Base-by-base conservation (phyloP, 2,113 vertebrate genomes). In the Meleagris gallopavo region DNA sequence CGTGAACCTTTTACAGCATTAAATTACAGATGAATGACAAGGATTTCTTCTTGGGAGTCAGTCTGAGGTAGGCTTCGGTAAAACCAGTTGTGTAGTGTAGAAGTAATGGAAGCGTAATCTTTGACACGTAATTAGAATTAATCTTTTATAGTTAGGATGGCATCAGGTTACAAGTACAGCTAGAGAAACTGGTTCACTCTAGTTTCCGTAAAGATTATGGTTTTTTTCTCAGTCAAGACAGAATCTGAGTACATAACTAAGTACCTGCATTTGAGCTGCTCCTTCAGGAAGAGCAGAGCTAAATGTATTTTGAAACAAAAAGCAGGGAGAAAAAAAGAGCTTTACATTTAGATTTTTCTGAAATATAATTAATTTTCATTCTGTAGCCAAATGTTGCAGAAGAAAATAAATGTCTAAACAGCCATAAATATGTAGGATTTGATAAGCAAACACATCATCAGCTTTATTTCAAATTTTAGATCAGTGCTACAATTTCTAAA, bases 121-220 rank as follows among this genome's bases (percentile, higher is more conserved):
- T 86, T 85, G 52, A 88, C 76, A 18, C 24, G 25, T 55, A 78
- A 70, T 87, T 92, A 90, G 77, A 92, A 64, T 73, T 95, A 93
- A 87, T 97, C 55, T 91, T 74, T 40, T 73, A 8, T 75, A 58
- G 14, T 73, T 92, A 48, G 91, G 48, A 58, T 75, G 22, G 30
- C 34, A 87, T 75, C 81, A 61, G 67, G 17, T 84, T 93, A 77
- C 61, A 81, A 82, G 3, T 34, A 57, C 30, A 94, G 46, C 8
- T 45, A 64, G 34, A 93, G 13, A 36, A 90, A 93, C 46, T 74
- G 48, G 10, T 34, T 88, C 20, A 75, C 48, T 91, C 54, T 83
- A 34, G 78, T 93, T 94, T 92, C 73, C 60, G 72, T 32, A 85
- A 36, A 50, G 8, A 29, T 66, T 29, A 54, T 91, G 36, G 4